Conservation (phyloP, 1,140 invertebrate genomes). For the Holcopasites calliopsidis region DNA sequence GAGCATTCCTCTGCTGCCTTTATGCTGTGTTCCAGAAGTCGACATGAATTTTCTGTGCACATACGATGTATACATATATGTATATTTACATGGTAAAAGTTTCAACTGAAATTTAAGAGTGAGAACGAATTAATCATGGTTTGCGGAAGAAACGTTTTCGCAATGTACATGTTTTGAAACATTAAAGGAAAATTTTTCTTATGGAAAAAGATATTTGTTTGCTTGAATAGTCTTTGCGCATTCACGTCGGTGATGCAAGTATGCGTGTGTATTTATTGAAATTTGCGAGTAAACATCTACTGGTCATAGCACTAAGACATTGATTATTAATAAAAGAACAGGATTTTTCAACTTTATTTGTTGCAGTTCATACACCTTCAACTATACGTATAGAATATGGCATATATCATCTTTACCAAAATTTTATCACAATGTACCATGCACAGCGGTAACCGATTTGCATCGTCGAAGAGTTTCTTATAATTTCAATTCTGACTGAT, state of each 20-base stretch:
- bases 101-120: slow-evolving; percentile 11
- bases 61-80: no score
- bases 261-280: slow-evolving; percentile 28
- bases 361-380: slow-evolving; percentile 11
- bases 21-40: slow-evolving; percentile 58
- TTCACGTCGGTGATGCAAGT: slow-evolving; percentile 30
- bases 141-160: neutral
- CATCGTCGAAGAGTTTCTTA: neutral
- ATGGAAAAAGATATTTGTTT: slow-evolving; percentile 6
- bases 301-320: neutral
- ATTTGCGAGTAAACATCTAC: slow-evolving; percentile 21
- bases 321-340: slow-evolving; percentile 39
- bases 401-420: slow-evolving; percentile 13
- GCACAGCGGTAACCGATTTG: neutral
- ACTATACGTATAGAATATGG: neutral
- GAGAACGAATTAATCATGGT: no score
- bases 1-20: slow-evolving; percentile 73
- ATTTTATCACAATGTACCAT: slow-evolving; percentile 11
- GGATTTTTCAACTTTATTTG: slow-evolving; percentile 48
- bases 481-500: neutral
- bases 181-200: slow-evolving; percentile 26
- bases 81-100: no score
- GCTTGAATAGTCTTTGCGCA: slow-evolving; percentile 24
- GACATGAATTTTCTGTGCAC: slow-evolving; percentile 28
- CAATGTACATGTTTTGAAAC: slow-evolving; percentile 28